A percentile compares a stretch with the other conserved stretches of the same genome.
These are phyloP conservation scores for Ruditapes philippinarum DNA, from an alignment of 1,140 invertebrate genomes.

Conservation along the genomic window DNA sequence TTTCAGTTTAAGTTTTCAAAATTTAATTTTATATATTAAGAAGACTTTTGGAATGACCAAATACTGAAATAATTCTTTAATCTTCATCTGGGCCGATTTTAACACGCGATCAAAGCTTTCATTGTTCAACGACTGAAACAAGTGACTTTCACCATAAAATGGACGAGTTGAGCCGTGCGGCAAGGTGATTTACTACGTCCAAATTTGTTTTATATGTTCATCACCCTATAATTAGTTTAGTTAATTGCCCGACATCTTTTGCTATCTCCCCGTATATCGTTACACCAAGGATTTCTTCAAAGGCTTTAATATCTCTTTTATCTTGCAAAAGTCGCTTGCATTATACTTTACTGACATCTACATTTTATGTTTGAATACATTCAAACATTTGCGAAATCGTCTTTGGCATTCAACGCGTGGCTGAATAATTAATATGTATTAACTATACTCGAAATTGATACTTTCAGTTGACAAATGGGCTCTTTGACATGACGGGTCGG, in stretches of 20 bases:
- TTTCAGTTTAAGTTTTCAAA: too few species aligned
- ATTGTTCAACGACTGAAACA: background rate
- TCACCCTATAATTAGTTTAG: background rate
- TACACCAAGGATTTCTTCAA: constrained; percentile 12
- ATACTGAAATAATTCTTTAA: too few species aligned
- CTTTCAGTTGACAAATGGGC: background rate
- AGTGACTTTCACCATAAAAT: constrained; percentile 1
- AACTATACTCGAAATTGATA: background rate
- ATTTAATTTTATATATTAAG: too few species aligned
- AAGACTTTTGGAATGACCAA: too few species aligned
- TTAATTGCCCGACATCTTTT: background rate
- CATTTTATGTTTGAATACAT: constrained; percentile 25
- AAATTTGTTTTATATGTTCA: background rate
- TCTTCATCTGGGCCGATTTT: background rate
- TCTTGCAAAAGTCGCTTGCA: constrained; percentile 1
- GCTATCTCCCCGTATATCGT: constrained; percentile 38
- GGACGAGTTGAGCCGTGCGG: background rate
- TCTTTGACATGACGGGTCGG: background rate
- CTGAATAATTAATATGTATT: background rate
- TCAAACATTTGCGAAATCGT: background rate
- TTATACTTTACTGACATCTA: constrained; percentile 16
- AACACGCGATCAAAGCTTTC: background rate
- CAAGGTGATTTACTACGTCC: background rate
- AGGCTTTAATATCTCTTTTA: constrained; percentile 27
- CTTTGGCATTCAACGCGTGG: constrained; percentile 4